A percentile compares a stretch with the other conserved stretches of the same genome.
These are phyloP conservation scores for Xylocopa sonorina DNA, from an alignment of 1,140 invertebrate species.

Conservation along the genomic window DNA sequence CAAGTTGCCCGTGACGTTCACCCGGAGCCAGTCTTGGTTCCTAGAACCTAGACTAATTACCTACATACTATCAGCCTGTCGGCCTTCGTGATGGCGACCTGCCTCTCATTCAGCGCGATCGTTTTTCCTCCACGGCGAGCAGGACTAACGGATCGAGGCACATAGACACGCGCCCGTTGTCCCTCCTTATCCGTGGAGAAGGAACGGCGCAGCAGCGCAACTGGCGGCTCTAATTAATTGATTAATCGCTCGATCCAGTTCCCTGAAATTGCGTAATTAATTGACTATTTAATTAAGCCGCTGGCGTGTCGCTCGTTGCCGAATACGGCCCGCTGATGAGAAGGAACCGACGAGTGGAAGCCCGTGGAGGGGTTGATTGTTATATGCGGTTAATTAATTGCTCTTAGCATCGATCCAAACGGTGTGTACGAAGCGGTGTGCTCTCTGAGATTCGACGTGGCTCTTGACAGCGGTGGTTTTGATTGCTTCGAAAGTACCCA, in stretches of 20 bases:
- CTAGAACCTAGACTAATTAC: slow-evolving; percentile 74
- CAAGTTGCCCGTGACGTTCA: slow-evolving; percentile 60
- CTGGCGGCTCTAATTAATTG: slow-evolving; percentile 41
- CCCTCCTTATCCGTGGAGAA: slow-evolving; percentile 1
- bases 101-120: slow-evolving; percentile 55
- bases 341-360: neutral
- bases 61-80: slow-evolving; percentile 61
- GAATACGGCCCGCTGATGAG: neutral
- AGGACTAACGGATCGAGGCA: slow-evolving; percentile 5
- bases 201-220: slow-evolving; percentile 2
- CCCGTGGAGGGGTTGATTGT: slow-evolving; percentile 7
- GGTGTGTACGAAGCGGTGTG: neutral
- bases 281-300: slow-evolving; percentile 49
- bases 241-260: slow-evolving; percentile 17
- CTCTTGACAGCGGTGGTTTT: neutral
- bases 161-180: slow-evolving; percentile 4
- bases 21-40: slow-evolving; percentile 47
- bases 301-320: slow-evolving; percentile 13
- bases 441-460: neutral
- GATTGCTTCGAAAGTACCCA: neutral
- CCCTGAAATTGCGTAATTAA: slow-evolving; percentile 38
- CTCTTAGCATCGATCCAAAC: neutral
- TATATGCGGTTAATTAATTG: slow-evolving; percentile 38
- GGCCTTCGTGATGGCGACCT: slow-evolving; percentile 49
- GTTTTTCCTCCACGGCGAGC: slow-evolving; percentile 48